Evolutionary conservation across 1,140 invertebrate genomes (phyloP), one percentile per base, ranked within the genome.

Genomic region (Asbolus verrucosus): DNA sequence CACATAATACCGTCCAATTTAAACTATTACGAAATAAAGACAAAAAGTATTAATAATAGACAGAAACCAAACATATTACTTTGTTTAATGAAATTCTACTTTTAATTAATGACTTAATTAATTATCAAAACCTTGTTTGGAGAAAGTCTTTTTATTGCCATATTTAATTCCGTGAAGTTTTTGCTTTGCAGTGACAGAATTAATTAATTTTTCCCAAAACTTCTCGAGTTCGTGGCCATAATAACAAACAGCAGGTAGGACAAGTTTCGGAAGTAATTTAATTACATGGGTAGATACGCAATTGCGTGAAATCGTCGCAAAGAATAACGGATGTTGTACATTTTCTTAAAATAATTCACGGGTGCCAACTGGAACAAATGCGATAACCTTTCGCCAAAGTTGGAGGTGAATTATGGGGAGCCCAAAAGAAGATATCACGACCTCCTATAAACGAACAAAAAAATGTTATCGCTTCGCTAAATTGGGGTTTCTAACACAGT

Each of bases 81-180:
- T 24, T 50, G 43, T 19, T 50, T 50, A 50, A 50, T 50, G 19
- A 50, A 50, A 50, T 13, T 54, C 46, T 54, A 13, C 46, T 27
- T 54, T 54, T 54, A 54, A 54, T 54, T 54, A 54, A 54, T 54
- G 46, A 27, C 46, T 54, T 24, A 54, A 54, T 54, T 54, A 54
- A 54, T 36, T 36, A 36, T 36, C 33, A 36, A 36, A 36, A 36
- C 33, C 11, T 9, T 8, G 19, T 54, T 54, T 50, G 6, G 16
- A 36, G 33, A 50, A 50, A 18, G 43, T 50, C 43, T n/a, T 50
- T 50, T 50, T 50, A 50, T 50, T 54, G 46, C 18, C 46, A 54
- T 54, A 16, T 54, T 54, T 54, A 54, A 54, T 54, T 54, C 27
- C 46, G 3, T 24, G 3, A 11, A 30, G 19, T 54, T 54, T 54